Conservation (phyloP, 2,888 invertebrate genomes). For the Hirtodrosophila duncani region DNA sequence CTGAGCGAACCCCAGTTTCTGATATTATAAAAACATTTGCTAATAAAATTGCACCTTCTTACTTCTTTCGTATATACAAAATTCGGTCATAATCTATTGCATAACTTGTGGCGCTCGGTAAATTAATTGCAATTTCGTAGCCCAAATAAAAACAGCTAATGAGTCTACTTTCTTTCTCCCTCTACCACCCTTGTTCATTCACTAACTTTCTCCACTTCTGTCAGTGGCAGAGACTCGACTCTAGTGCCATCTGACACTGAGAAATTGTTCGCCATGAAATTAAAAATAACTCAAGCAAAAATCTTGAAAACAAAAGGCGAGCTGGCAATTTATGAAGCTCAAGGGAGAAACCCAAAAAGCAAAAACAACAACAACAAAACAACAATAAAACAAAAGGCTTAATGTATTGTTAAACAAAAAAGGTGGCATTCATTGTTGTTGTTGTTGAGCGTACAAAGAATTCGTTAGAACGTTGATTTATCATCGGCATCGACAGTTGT, state of each 20-base stretch:
- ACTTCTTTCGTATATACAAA: no score
- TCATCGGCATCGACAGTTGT: conserved; percentile 45
- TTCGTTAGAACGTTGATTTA: conserved; percentile 62
- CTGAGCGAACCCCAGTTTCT: no score
- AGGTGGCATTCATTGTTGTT: conserved; percentile 23
- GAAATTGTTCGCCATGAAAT: conserved; percentile 68
- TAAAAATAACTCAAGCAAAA: conserved; percentile 70
- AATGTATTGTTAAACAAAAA: conserved; percentile 42
- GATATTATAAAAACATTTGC: no score
- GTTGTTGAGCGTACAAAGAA: conserved; percentile 36
- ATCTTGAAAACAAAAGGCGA: conserved; percentile 56
- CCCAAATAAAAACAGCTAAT: conserved; percentile 35
- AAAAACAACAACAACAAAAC: not conserved
- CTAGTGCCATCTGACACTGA: conserved; percentile 62
- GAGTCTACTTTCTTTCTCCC: conserved; percentile 20
- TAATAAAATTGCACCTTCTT: no score
- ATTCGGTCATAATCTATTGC: conserved; percentile 37
- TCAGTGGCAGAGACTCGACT: conserved; percentile 37
- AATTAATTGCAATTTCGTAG: conserved; percentile 3
- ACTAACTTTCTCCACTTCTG: conserved; percentile 35
- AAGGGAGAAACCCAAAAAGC: conserved; percentile 8
- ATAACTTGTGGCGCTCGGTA: conserved; percentile 19
- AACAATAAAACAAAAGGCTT: conserved; percentile 51
- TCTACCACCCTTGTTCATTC: conserved; percentile 6
- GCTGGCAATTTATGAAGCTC: conserved; percentile 63